Base-by-base conservation (phyloP, 2,113 vertebrate species). In the Catagonus wagneri region DNA sequence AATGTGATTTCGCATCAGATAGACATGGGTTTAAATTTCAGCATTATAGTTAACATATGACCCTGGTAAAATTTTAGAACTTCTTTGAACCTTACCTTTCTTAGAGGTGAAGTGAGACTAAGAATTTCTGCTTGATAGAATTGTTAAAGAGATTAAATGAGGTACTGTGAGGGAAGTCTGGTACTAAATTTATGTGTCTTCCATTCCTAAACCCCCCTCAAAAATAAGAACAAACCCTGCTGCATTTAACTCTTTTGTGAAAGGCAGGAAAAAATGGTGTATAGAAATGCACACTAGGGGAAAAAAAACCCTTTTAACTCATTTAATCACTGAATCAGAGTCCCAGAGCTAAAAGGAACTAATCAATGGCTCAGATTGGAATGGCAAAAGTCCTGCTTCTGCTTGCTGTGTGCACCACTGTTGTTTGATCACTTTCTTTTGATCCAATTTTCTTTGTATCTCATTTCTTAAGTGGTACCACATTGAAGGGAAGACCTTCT, bases 351-450 rank as follows among this genome's bases (percentile, higher is more conserved):
- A 5, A 29, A 68, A 83, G 19, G 10, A 74, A 92, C 19, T 92
- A 75, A 87, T 93, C 39, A 79, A 6, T 81, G 23, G 1, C 32
- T 80, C 78, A 90, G 36, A 75, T 2, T 93, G 2, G 44, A 86
- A 56, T 71, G 72, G 39, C 15, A 25, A 72, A 83, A 3, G 52
- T 56, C 61, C 2, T 22, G 11, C 10, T 89, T 74, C 16, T 68
- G 52, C 17, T 96, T 75, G 23, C 13, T 78, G 0, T 71, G 10
- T 88, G 66, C 29, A 10, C 56, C 50, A 68, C 50, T 89, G n/a
- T 87, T 76, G 13, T 96, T 93, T 96, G 63, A 91, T 66, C 63
- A 83, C 32, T 81, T 71, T 86, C 44, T 97, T 97, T 95, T 96
- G 80, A 89, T 68, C 32, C 8, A 83, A 11, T 83, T 92, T 96